Evolutionary conservation across 2,888 invertebrate genomes (phyloP), one percentile per base, ranked within the genome.

Genomic region (Tetranychus piercei): DNA sequence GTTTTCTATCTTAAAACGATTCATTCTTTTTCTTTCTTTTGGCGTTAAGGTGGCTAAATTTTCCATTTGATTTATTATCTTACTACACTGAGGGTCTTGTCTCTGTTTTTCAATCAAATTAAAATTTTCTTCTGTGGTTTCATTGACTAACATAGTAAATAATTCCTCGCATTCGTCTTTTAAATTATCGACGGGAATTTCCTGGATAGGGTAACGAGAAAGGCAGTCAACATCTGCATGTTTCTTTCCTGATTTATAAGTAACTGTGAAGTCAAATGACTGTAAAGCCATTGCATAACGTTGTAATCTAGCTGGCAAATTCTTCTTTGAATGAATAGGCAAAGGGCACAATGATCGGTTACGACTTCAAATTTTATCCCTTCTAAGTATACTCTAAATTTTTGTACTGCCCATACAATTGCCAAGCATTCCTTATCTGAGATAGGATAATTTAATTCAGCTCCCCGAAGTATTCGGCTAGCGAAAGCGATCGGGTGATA

Each of bases 401-500:
- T n/a, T 55, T 74, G n/a, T 5, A 65, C 20, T 15, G 80, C 78
- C 66, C 78, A 79, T 0, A 79, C 81, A 55, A 81, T 80, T 0
- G 83, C 82, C 7, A 83, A 76, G 0, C 80, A 80, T 76, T 82
- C 83, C 23, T 82, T 74, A 45, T 84, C 83, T 44, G 81, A 80
- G 0, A 80, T 80, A 20, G 80, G 80, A 75, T 81, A 82, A 23
- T 79, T 80, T 11, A 78, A 75, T 78, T 83, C 82, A 0, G 80
- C 79, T 0, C 76, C 77, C 0, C 80, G 80, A 8, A 80, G 81
- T 65, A 79, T 78, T 75, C 80, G 78, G 69, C 81, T 81, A 55
- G 75, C 80, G 74, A 81, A 82, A 0, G 80, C 80, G 0, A 83
- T 77, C 0, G 73, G 70, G 0, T n/a, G 7, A 6, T 20, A 44